Base-by-base conservation (phyloP, 1,140 invertebrate species). In the Lordiphosa collinella region DNA sequence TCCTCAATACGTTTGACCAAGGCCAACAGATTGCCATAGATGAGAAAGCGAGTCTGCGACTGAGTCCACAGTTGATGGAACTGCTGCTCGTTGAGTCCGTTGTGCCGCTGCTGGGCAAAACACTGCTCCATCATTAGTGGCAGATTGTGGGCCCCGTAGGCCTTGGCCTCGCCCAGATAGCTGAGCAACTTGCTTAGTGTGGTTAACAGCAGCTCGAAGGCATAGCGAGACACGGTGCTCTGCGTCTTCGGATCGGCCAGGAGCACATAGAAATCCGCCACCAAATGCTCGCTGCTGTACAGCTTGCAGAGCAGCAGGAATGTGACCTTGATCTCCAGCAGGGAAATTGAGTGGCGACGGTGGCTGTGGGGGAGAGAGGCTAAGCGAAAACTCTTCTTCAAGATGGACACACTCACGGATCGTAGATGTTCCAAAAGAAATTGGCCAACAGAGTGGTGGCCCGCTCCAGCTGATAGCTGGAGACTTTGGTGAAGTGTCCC, bases 341-440 rank as follows among this genome's bases (percentile, higher is more conserved):
- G 13, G 0, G 87, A 87, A 2, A 89, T 86, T 0, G 87, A 87
- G 37, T 88, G 79, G 5, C 74, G 56, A 0, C 88, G 64, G 13
- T 87, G 71, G 0, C 87, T 88, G 16, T 22, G 8, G n/a, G 12
- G 1, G 7, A 10, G 9, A 0, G 11, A 3, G 0, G 8, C 9
- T 7, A 2, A 6, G 7, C 11, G 4, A 11, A 9, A 3, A 4
- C 10, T 16, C 0, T 0, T 14, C 5, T 5, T 2, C 7, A 32
- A 10, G 7, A 29, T 29, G 5, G 7, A 29, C 6, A 8, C 35
- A 38, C 84, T 38, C 61, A 89, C 86, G 88, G 82, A 67, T 89
- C 88, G 49, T 78, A 89, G 12, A 88, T 63, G 37, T 89, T 82
- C 88, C 88, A 89, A 48, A 89, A 79, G 48, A 89, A 89, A 44